Conservation (phyloP, 2,888 invertebrate species). For the Xestobium rufovillosum region DNA sequence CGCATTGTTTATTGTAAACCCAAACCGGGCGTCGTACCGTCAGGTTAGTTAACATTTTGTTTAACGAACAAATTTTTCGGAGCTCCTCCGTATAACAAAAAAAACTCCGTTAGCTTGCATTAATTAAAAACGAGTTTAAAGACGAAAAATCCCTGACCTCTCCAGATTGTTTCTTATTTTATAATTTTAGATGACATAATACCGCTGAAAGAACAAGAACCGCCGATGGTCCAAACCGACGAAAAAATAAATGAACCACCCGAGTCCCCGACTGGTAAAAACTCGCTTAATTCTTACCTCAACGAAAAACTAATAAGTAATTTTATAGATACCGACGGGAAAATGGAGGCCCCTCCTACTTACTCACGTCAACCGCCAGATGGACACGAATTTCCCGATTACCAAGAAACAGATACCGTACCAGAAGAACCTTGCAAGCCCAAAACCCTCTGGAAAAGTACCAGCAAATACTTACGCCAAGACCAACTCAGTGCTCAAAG, state of each 20-base stretch:
- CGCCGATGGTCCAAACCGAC: too few species aligned
- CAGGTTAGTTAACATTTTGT: slow-evolving; percentile 13
- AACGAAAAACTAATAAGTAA: too few species aligned
- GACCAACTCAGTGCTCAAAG: slow-evolving; percentile 75
- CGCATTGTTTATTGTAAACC: slow-evolving; percentile 34
- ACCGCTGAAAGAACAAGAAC: too few species aligned
- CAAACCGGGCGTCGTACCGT: slow-evolving; percentile 27
- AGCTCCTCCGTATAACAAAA: too few species aligned
- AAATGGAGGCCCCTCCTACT: slow-evolving; percentile 48
- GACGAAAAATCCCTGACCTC: too few species aligned
- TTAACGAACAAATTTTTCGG: slow-evolving; percentile 5
- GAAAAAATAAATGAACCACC: too few species aligned
- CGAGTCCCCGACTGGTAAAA: too few species aligned
- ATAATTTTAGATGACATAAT: too few species aligned
- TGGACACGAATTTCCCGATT: slow-evolving; percentile 74
- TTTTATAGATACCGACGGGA: slow-evolving; percentile 23
- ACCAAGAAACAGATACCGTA: slow-evolving; percentile 47
- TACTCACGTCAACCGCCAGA: slow-evolving; percentile 73
- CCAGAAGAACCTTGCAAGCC: slow-evolving; percentile 7
- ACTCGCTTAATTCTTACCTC: too few species aligned
- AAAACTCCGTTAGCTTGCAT: too few species aligned
- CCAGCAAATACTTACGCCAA: slow-evolving; percentile 52
- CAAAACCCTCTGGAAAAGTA: slow-evolving; percentile 20
- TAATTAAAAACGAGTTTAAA: too few species aligned
- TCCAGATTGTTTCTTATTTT: too few species aligned